A percentile compares a stretch with the other conserved stretches of the same genome.
Evolutionary conservation across 2,797 vertebrate genomes (phyloP).

Genomic region (Mionectes olivaceus): DNA sequence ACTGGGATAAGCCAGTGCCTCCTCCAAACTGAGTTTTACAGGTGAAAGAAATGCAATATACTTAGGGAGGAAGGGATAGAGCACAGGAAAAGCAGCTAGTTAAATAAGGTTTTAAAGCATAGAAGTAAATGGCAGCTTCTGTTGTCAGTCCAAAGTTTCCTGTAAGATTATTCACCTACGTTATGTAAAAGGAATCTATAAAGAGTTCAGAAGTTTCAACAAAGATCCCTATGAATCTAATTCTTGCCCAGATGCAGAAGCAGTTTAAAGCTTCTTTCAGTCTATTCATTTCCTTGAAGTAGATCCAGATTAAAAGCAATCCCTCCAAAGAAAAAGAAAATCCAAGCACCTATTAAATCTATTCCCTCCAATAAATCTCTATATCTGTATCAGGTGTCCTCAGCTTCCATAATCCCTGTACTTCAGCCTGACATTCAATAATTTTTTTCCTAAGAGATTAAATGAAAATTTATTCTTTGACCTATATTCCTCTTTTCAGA

Average conservation of each 20-base stretch:
- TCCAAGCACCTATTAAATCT: background rate
- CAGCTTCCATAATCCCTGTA: background rate
- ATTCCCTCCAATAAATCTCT: background rate
- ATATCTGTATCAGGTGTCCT: background rate
- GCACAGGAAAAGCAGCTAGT: background rate
- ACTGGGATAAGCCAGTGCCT: background rate
- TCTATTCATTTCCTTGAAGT: slow-evolving; percentile 22
- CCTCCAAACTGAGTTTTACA: background rate
- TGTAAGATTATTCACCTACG: background rate
- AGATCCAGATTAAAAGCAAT: slow-evolving; percentile 46
- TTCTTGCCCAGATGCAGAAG: slow-evolving; percentile 10
- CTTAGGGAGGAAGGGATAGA: background rate
- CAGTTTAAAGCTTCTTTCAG: slow-evolving; percentile 36
- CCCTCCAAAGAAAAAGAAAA: slow-evolving; percentile 24
- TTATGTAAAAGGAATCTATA: background rate
- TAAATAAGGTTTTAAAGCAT: background rate
- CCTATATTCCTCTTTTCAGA: background rate
- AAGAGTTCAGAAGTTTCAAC: slow-evolving; percentile 5
- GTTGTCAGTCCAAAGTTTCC: background rate
- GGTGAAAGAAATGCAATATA: background rate
- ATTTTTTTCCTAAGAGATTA: slow-evolving; percentile 11
- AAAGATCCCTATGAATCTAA: background rate
- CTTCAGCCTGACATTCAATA: background rate
- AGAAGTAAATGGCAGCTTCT: background rate
- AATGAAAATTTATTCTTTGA: background rate